Conservation (phyloP, 2,888 invertebrate species). For the Drosophila limbata region DNA sequence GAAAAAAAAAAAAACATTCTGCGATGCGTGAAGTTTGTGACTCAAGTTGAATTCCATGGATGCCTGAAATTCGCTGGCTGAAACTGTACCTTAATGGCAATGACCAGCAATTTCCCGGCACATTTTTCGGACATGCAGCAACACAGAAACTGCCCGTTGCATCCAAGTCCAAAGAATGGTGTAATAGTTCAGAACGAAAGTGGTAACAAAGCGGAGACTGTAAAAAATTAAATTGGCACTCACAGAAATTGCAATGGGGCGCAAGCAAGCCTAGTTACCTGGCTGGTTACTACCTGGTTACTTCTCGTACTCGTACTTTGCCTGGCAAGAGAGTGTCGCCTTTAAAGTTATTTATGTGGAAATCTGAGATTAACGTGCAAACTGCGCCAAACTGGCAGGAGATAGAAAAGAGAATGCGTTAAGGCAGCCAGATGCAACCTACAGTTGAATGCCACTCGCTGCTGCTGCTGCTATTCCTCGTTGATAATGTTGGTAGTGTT, state of each 20-base stretch:
- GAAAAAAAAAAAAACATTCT: slow-evolving; percentile 4
- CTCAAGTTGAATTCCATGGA: slow-evolving; percentile 6
- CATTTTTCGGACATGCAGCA: slow-evolving; percentile 47
- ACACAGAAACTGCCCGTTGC: slow-evolving; percentile 1
- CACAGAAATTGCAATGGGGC: slow-evolving; percentile 73
- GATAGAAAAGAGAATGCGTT: slow-evolving; percentile 11
- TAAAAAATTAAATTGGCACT: slow-evolving; percentile 70
- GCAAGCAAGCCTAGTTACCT: slow-evolving; percentile 20
- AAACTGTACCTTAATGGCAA: slow-evolving; percentile 48
- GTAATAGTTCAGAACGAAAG: slow-evolving; percentile 28
- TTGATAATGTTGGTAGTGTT: slow-evolving; percentile 78
- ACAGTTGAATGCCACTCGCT: not conserved
- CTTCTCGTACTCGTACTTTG: slow-evolving; percentile 1
- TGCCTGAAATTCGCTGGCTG: not conserved
- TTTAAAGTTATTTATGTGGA: slow-evolving; percentile 78
- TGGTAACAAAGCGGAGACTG: slow-evolving; percentile 44
- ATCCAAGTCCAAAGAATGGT: slow-evolving; percentile 11
- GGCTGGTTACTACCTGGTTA: slow-evolving; percentile 9
- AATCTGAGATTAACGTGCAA: slow-evolving; percentile 79
- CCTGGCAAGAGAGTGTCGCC: slow-evolving; percentile 69
- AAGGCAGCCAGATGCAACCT: slow-evolving; percentile 52
- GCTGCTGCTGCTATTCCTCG: slow-evolving; percentile 25
- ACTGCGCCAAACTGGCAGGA: slow-evolving; percentile 5
- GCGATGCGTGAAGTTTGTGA: not conserved
- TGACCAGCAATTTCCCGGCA: slow-evolving; percentile 65